Evolutionary conservation across 2,888 invertebrate species (phyloP).

Genomic region (Phania funesta): DNA sequence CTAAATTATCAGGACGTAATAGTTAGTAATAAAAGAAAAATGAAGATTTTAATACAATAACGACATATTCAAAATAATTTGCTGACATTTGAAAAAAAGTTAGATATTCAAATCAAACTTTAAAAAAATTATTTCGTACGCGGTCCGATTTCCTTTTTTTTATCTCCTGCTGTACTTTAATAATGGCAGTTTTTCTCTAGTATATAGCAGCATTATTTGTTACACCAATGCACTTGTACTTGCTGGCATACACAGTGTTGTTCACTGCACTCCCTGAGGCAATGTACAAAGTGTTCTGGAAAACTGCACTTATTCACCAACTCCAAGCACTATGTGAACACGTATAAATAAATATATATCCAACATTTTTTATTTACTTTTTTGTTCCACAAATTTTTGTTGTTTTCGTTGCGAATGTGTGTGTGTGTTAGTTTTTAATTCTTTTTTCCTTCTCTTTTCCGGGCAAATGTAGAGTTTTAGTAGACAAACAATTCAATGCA

Average conservation of each 20-base stretch:
- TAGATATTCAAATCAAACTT: too few relatives aligned
- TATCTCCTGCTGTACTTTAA: neutral
- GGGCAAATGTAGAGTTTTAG: constrained; percentile 21
- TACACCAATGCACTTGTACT: constrained; percentile 51
- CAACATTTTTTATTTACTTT: constrained; percentile 8
- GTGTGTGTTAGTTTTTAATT: neutral
- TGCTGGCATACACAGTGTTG: constrained; percentile 53
- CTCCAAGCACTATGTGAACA: constrained; percentile 23
- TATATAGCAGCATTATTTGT: constrained; percentile 31
- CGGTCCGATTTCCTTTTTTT: too few relatives aligned
- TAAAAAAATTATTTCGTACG: too few relatives aligned
- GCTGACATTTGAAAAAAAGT: too few relatives aligned
- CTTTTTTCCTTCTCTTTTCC: neutral
- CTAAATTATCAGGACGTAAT: too few relatives aligned
- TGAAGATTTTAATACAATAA: too few relatives aligned
- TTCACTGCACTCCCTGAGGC: constrained; percentile 66
- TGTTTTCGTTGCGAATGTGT: constrained; percentile 20
- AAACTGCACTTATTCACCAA: constrained; percentile 58
- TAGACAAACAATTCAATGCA: neutral
- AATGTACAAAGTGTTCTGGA: constrained; percentile 63
- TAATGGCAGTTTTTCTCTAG: neutral
- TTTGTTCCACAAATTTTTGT: constrained; percentile 24
- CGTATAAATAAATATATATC: constrained; percentile 10
- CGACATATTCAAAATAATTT: too few relatives aligned
- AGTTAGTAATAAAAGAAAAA: too few relatives aligned